These are phyloP conservation scores for Aethes cnicana DNA, from an alignment of 2,888 invertebrate species.

Conservation along the genomic window DNA sequence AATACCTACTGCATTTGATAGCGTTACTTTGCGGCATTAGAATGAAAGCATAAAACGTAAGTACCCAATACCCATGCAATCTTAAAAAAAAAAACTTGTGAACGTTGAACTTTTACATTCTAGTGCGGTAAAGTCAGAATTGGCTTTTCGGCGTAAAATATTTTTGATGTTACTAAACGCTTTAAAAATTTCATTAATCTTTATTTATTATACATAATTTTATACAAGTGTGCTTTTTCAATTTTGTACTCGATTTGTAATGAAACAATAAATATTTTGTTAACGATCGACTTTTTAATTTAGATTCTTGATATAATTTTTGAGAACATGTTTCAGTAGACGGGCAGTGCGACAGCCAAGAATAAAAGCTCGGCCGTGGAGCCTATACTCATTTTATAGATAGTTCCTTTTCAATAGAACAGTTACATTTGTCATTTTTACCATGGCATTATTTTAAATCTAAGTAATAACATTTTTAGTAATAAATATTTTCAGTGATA, in stretches of 20 bases:
- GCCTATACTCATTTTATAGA: constrained; percentile 26
- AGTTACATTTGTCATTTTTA: neutral
- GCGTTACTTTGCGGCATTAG: constrained; percentile 2
- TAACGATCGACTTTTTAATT: neutral
- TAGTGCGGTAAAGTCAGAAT: constrained; percentile 3
- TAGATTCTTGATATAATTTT: neutral
- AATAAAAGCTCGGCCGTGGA: constrained; percentile 22
- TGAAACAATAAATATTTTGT: constrained; percentile 1
- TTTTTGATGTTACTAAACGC: constrained; percentile 7
- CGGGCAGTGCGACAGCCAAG: constrained; percentile 17
- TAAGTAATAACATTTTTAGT: no score
- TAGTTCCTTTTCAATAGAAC: constrained; percentile 19
- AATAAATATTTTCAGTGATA: no score
- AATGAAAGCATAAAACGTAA: neutral
- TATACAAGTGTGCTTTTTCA: constrained; percentile 14
- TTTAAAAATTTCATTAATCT: neutral
- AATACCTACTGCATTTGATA: constrained; percentile 6
- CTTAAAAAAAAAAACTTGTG: no score
- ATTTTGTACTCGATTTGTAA: constrained; percentile 22
- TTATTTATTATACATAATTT: neutral
- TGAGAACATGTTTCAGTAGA: constrained; percentile 15
- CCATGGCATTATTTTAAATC: constrained; percentile 6
- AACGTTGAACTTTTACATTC: neutral
- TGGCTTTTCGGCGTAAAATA: constrained; percentile 8
- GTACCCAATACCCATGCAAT: no score